Evolutionary conservation across 1,140 invertebrate genomes (phyloP), one percentile per base, ranked within the genome.

Genomic region (Drosophila burlai): DNA sequence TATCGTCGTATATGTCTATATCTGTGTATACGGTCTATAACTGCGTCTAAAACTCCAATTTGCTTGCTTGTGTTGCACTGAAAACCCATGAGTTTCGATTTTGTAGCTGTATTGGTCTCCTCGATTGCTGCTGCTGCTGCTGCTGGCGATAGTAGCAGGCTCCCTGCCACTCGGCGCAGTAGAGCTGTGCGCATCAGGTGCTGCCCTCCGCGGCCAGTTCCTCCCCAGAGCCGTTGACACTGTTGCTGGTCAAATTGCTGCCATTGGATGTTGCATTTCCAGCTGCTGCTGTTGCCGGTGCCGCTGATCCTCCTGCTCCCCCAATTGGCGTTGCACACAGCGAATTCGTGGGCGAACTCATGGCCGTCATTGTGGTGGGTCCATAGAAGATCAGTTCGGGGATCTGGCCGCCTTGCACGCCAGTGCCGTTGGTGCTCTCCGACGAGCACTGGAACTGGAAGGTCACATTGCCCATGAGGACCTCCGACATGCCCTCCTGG

Each of bases 381-480:
- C 97, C 97, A 89, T 98, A 98, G 92, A 98, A 98, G 83, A 98
- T 97, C 38, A 98, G 94, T 94, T 98, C 98, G 1, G 98, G 98
- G 80, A 98, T 98, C 93, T 98, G 97, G 34, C 97, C 97, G 45
- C 98, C 98, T 94, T 98, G 97, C 1, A 98, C 97, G 9, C 97
- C 97, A 15, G 98, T 98, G 52, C 98, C 98, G 87, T 98, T 98
- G 16, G 98, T 98, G 92, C 97, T 98, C 87, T 98, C 98, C 1
- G 97, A 97, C 45, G 97, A 98, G 92, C 97, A 98, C 91, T 98
- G 97, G 93, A 98, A 98, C 93, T 98, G 97, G 94, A 98, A 98
- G 38, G 97, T 98, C 40, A 98, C 97, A 83, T 96, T 96, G 16
- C 97, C 97, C 80, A 97, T 96, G 18, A 96, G 96, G 13, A 98